Base-by-base conservation (phyloP, 2,888 invertebrate genomes). In the Doris montereyensis region DNA sequence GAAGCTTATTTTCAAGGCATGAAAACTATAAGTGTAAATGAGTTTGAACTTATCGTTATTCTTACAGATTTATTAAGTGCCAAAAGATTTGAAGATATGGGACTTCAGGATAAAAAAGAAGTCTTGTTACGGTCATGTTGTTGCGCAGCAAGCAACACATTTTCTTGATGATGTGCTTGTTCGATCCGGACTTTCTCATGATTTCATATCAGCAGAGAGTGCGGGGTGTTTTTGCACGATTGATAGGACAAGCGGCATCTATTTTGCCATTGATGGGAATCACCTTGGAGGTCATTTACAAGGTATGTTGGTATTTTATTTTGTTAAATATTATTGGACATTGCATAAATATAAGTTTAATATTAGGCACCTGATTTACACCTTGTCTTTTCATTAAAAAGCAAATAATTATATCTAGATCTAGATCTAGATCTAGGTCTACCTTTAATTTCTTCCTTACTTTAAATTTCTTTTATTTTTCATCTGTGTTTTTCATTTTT, bases 1-100 rank as follows among this genome's bases (percentile, higher is more conserved):
- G 81, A 82, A 57, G 68, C 74, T 1, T 81, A 79, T 41, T 82
- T 82, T 28, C 79, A 78, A 21, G 82, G 81, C 10, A 78, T 82
- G 82, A 82, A 82, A 72, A 74, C 79, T 21, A 76, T 79, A 21
- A 71, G 79, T 24, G 71, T 77, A 52, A 77, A 80, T 52, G 82
- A 82, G 65, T 82, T 82, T 30, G 82, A 82, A 57, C 77, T 82
- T 4, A 77, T 79, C 2, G 81, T 82, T 5, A 77, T 82, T 35
- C 77, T 82, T n/a, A 81, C 81, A n/a, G 60, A 77, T 28, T 62
- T 82, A 30, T 32, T 78, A 13, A 26, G 74, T 8, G 72, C 70
- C 57, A 81, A 80, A 58, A 34, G 78, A 1, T 82, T 81, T 57
- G 79, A 80, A 2, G 82, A 82, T 30, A 8, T 79, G 13, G 81